Conservation (phyloP, 2,797 vertebrate genomes). For the Hypotaenidia philippensis region DNA sequence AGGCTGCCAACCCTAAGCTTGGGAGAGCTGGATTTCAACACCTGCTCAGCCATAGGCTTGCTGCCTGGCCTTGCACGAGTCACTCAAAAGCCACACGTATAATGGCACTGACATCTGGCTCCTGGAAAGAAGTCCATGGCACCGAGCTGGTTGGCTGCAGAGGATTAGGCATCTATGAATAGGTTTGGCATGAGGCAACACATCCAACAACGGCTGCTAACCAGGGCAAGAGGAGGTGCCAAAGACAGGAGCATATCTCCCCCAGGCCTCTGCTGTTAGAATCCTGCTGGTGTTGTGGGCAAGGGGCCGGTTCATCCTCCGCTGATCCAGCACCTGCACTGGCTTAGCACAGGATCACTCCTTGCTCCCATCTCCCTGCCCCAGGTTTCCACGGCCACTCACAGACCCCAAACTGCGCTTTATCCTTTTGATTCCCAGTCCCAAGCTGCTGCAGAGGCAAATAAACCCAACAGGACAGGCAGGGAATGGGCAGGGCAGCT, state of each 20-base stretch:
- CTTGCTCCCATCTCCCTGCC: background rate
- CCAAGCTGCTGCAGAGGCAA: conserved; percentile 14
- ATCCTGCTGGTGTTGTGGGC: background rate
- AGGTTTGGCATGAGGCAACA: background rate
- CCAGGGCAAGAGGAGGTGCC: background rate
- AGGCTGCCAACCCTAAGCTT: background rate
- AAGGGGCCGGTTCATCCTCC: background rate
- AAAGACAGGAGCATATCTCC: background rate
- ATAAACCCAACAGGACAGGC: background rate
- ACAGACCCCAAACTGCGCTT: background rate
- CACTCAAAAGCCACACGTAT: background rate
- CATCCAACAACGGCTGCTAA: background rate
- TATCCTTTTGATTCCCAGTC: conserved; percentile 5
- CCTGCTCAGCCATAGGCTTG: conserved; percentile 37
- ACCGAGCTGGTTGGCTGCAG: background rate
- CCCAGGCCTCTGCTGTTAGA: background rate
- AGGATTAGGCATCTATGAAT: conserved; percentile 28
- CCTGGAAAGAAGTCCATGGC: conserved; percentile 1
- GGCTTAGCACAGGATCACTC: background rate
- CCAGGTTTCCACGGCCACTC: background rate
- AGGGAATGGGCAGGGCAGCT: background rate
- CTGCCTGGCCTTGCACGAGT: conserved; percentile 10
- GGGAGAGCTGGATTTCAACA: conserved; percentile 37
- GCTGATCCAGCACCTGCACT: conserved; percentile 14
- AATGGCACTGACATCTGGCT: conserved; percentile 43